Base-by-base conservation (phyloP, 1,140 invertebrate genomes). In the Bombus confusus region DNA sequence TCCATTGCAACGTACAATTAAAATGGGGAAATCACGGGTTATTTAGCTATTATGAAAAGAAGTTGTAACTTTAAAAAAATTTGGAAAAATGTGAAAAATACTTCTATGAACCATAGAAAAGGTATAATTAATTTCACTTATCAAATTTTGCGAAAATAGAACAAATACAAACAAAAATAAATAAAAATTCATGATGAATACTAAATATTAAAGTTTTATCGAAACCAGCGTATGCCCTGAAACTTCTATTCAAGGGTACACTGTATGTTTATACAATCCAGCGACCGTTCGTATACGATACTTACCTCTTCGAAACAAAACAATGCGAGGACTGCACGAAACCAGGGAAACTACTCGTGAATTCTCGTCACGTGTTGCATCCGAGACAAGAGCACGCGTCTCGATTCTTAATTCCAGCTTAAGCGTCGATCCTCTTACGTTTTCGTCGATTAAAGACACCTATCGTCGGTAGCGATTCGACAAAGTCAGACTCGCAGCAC, bases 371-470 rank as follows among this genome's bases (percentile, higher is more conserved):
- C 41, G 71, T 15, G 41, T 31, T 18, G n/a, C 71, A 41, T 28
- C 5, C 39, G 39, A 28, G 69, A 25, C 25, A 9, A 25, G 12
- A 22, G 41, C 71, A 47, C 71, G 13, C 71, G 71, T 15, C 28
- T 22, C 43, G 34, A 71, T 39, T 73, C 25, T 52, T 72, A 74
- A 84, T 73, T 79, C 34, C 57, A 31, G 71, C 57, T 73, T 62
- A 39, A 13, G 31, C 74, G 57, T 66, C 43, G 41, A 64, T 73
- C 31, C 47, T 68, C 34, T 73, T 77, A 37, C 28, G 68, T 73
- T 57, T 64, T 18, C 34, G 28, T n/a, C 41, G 43, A 87, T 85
- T 79, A 87, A 73, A 79, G 69, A 25, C 41, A 64, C 77, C 52
- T 74, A 8, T 28, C 28, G 59, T 34, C 39, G 15, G 25, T 9